A percentile compares a stretch with the other conserved stretches of the same genome.
Evolutionary conservation across 2,888 invertebrate genomes (phyloP).

Genomic region (Balanococcus diminutus): DNA sequence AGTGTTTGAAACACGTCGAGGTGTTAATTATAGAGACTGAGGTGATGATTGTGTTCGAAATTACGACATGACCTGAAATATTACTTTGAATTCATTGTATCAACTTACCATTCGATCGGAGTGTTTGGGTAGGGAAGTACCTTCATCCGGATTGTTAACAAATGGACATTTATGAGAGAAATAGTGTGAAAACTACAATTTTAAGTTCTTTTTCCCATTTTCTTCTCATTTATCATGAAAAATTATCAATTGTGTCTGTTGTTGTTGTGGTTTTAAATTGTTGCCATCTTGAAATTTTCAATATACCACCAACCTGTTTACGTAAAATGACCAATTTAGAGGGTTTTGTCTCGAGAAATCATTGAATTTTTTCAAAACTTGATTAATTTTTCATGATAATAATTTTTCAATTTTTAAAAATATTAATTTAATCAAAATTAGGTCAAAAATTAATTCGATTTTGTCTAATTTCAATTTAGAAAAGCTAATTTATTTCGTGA

Average conservation of each 20-base stretch:
- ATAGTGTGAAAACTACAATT: background rate
- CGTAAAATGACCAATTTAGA: too few relatives aligned
- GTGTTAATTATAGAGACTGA: background rate
- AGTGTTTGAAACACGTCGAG: background rate
- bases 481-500: too few relatives aligned
- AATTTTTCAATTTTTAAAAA: too few relatives aligned
- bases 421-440: too few relatives aligned
- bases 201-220: background rate
- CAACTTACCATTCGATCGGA: background rate
- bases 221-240: background rate
- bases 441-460: too few relatives aligned
- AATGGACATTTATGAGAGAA: background rate
- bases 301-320: background rate
- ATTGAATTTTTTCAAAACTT: too few relatives aligned
- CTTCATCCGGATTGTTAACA: background rate
- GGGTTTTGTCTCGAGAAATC: too few relatives aligned
- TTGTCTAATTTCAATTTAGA: too few relatives aligned
- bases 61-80: background rate
- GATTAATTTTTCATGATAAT: too few relatives aligned
- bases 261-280: background rate
- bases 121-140: background rate
- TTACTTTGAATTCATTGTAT: background rate
- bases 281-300: background rate
- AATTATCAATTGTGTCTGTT: background rate
- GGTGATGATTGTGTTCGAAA: background rate